Evolutionary conservation across 2,113 vertebrate genomes (phyloP).

Genomic region (Lanius ludovicianus): DNA sequence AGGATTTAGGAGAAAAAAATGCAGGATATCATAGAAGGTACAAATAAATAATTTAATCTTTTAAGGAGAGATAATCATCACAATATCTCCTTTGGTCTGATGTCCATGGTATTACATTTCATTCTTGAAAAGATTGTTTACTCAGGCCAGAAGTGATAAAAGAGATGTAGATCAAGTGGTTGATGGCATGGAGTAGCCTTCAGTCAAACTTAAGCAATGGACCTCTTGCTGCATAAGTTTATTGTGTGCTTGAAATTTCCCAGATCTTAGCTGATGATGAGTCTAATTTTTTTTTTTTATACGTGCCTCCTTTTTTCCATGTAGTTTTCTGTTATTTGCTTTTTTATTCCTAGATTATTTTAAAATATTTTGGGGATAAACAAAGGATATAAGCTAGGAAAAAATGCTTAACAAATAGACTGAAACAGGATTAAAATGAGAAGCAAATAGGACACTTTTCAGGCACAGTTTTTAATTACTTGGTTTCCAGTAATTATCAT

Average conservation of each 20-base stretch:
- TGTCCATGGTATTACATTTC: background rate
- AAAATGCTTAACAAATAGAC: background rate
- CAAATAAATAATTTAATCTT: background rate
- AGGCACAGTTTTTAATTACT: background rate
- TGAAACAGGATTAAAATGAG: background rate
- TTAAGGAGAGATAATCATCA: background rate
- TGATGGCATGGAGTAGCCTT: background rate
- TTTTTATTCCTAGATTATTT: background rate
- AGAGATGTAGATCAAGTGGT: background rate
- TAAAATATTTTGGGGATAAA: background rate
- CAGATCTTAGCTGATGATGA: background rate
- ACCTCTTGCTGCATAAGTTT: background rate
- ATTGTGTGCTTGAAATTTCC: background rate
- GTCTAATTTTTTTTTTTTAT: background rate
- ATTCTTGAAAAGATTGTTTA: background rate
- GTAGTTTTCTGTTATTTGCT: background rate
- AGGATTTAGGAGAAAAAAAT: background rate
- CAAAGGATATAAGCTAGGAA: background rate
- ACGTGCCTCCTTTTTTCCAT: background rate
- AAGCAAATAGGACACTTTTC: background rate
- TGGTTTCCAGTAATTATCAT: background rate
- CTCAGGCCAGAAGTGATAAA: background rate
- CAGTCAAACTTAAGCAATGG: background rate
- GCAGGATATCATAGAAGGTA: background rate
- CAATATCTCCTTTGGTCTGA: background rate